These are phyloP conservation scores for Quadriops clusia DNA, from an alignment of 2,888 invertebrate genomes.

Conservation along the genomic window DNA sequence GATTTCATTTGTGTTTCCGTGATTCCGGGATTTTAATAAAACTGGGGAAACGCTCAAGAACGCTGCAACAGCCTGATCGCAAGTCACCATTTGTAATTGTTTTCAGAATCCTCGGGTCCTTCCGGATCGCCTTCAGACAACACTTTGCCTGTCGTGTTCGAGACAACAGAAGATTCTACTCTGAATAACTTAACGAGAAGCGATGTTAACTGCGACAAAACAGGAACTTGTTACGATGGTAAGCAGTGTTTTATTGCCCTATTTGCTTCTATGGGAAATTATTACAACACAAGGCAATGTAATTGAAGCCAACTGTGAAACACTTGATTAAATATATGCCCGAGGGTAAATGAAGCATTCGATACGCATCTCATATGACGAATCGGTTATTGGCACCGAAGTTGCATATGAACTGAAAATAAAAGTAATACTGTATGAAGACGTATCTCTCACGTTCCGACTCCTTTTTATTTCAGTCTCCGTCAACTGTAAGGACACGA, in stretches of 20 bases:
- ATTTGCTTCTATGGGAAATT: slow-evolving; percentile 5
- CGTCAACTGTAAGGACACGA: slow-evolving; percentile 88
- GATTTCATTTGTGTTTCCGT: too few species aligned
- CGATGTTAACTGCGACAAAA: slow-evolving; percentile 85
- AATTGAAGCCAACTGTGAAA: too few species aligned
- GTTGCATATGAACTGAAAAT: background rate
- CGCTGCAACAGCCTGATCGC: too few species aligned
- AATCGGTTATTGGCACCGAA: background rate
- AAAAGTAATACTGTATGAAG: background rate
- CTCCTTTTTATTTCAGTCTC: slow-evolving; percentile 51
- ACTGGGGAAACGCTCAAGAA: too few species aligned
- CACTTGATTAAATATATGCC: too few species aligned
- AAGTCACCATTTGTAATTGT: too few species aligned
- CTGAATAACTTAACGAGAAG: slow-evolving; percentile 63
- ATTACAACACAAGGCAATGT: too few species aligned
- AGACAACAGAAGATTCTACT: slow-evolving; percentile 62
- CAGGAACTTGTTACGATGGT: slow-evolving; percentile 93
- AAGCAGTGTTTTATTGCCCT: slow-evolving; percentile 22
- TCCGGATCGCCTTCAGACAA: slow-evolving; percentile 38
- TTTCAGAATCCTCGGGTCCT: too few species aligned
- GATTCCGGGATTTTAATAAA: too few species aligned
- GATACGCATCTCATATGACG: background rate
- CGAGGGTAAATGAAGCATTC: too few species aligned
- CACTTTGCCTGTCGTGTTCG: slow-evolving; percentile 62
- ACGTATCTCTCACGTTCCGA: background rate